These are phyloP conservation scores for Prionace glauca DNA, from an alignment of 2,797 vertebrate genomes.

Conservation along the genomic window DNA sequence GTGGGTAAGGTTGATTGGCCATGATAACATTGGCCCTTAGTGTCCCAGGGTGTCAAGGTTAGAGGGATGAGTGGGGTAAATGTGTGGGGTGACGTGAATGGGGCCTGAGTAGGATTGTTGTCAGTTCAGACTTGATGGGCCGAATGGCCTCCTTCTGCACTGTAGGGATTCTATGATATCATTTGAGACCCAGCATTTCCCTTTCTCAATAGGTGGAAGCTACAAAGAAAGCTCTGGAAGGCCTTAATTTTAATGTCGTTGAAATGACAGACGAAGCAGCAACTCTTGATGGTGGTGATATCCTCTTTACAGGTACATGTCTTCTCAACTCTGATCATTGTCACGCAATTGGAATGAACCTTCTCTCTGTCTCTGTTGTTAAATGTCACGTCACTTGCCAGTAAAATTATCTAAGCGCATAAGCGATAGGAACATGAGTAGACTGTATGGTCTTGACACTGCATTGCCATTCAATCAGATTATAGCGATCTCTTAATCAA, in stretches of 20 bases:
- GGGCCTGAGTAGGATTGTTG: too few relatives aligned
- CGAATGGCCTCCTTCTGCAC: neutral
- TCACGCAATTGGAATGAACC: neutral
- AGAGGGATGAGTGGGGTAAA: too few relatives aligned
- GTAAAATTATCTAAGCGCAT: neutral
- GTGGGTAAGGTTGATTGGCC: too few relatives aligned
- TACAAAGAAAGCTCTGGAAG: constrained; percentile 71
- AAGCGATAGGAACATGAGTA: neutral
- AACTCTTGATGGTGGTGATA: constrained; percentile 89
- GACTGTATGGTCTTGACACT: neutral
- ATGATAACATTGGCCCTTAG: too few relatives aligned
- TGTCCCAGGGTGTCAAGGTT: too few relatives aligned
- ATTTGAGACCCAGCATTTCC: constrained; percentile 39
- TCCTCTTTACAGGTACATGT: constrained; percentile 86
- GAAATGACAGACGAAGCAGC: constrained; percentile 90
- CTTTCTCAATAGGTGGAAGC: constrained; percentile 67
- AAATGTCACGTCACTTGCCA: neutral
- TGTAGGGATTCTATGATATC: too few relatives aligned
- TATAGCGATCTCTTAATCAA: neutral
- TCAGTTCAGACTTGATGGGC: neutral
- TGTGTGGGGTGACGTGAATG: too few relatives aligned
- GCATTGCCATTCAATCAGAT: neutral
- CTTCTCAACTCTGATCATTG: neutral
- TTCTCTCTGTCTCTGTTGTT: neutral
- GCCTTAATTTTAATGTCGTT: constrained; percentile 80